Evolutionary conservation across 1,140 invertebrate species (phyloP), one percentile per base, ranked within the genome.

Genomic region (Philotrypesis tridentata): DNA sequence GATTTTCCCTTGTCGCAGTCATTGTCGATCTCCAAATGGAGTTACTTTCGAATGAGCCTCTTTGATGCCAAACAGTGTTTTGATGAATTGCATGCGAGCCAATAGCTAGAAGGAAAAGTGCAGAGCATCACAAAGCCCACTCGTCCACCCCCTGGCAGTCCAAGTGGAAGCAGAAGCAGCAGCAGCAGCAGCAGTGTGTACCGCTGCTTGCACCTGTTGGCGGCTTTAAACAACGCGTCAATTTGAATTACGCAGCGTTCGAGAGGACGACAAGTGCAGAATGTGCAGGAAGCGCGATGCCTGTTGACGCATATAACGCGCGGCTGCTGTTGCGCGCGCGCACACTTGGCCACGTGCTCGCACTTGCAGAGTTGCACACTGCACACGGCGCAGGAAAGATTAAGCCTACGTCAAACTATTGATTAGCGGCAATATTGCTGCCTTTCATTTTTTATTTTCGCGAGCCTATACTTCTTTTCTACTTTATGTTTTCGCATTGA

Each of bases 131-230:
- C 33, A n/a, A 21, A 55, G 17, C 4, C 48, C 21, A 55, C 48
- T 55, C 48, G 48, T 17, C n/a, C n/a, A n/a, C n/a, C n/a, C n/a
- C n/a, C n/a, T n/a, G n/a, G n/a, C n/a, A n/a, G n/a, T n/a, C n/a
- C n/a, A n/a, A n/a, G n/a, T n/a, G n/a, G n/a, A n/a, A n/a, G n/a
- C n/a, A n/a, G n/a, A n/a, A n/a, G n/a, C n/a, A n/a, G n/a, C n/a
- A n/a, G n/a, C n/a, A n/a, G n/a, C n/a, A n/a, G n/a, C n/a, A n/a
- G n/a, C 48, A 55, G n/a, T 55, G 48, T 55, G 48, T 55, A 55
- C 55, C 2, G 61, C n/a, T 33, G 65, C 29, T 63, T 79, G n/a
- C 78, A 79, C 78, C 78, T 79, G 68, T 79, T 72, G 78, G 78
- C 33, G 77, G 68, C 40, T 27, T 27, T 67, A 67, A 67, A 27